Evolutionary conservation across 2,113 vertebrate species (phyloP).

Genomic region (Pholis gunnellus): DNA sequence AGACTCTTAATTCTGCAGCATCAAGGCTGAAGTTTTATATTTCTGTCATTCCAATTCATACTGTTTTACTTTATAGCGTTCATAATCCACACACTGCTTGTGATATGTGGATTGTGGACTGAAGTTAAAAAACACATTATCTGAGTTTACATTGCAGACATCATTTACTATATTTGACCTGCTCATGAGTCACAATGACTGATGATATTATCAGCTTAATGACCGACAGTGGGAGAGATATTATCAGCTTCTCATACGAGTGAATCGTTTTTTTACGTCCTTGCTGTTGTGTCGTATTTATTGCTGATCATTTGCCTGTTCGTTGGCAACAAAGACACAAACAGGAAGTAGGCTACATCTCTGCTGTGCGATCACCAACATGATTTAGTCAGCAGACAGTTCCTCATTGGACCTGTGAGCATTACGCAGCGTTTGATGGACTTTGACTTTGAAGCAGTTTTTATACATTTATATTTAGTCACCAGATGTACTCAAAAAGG

Average conservation of each 20-base stretch:
- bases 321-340: slow-evolving; percentile 18
- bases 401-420: slow-evolving; percentile 31
- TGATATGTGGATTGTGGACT: neutral
- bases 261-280: neutral
- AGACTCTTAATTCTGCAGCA: neutral
- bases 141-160: neutral
- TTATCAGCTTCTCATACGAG: neutral
- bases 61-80: neutral
- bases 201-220: neutral
- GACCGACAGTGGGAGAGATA: neutral
- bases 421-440: neutral
- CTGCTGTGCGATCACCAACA: neutral
- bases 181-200: slow-evolving; percentile 3
- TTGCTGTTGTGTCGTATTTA: slow-evolving; percentile 13
- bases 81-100: neutral
- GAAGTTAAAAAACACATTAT: neutral
- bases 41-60: neutral
- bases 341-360: slow-evolving; percentile 48
- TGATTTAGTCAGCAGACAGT: slow-evolving; percentile 2
- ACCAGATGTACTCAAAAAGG: neutral
- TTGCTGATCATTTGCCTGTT: slow-evolving; percentile 9
- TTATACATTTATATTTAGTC: neutral
- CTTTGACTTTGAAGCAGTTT: slow-evolving; percentile 6
- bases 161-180: neutral
- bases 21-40: neutral